Evolutionary conservation across 2,888 invertebrate genomes (phyloP), one percentile per base, ranked within the genome.

Genomic region (Disparrhopalites patrizii): DNA sequence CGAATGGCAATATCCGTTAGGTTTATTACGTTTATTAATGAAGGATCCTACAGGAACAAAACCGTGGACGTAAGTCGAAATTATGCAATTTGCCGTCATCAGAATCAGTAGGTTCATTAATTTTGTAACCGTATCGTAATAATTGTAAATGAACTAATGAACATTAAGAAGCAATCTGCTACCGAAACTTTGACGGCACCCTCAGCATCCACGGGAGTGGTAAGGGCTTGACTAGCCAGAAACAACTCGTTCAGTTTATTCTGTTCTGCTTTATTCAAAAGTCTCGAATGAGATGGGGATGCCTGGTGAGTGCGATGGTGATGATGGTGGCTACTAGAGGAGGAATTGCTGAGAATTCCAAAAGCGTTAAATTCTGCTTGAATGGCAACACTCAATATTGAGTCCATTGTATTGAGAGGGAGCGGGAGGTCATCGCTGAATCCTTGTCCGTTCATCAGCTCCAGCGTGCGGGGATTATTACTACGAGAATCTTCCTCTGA

Each of bases 1-100:
- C 94, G 82, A 71, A 98, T 94, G 3, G 94, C 94, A 62, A 94
- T 86, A 2, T 96, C 94, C 0, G 93, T 93, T 76, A 95, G 82
- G 82, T 93, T 93, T 72, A 93, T 90, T 28, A 93, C 88, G 75
- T 89, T 91, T 62, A 93, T 82, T 4, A 93, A 80, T 52, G 87
- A 85, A 0, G 77, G 77, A 65, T 79, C 78, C 23, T 66, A 43
- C 15, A 23, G n/a, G n/a, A n/a, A n/a, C n/a, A n/a, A n/a, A n/a
- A n/a, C n/a, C n/a, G n/a, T n/a, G n/a, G n/a, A n/a, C n/a, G n/a
- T n/a, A n/a, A n/a, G n/a, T n/a, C n/a, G n/a, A n/a, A n/a, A n/a
- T n/a, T n/a, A n/a, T n/a, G n/a, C n/a, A n/a, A n/a, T n/a, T n/a
- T n/a, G n/a, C n/a, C n/a, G n/a, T n/a, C n/a, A n/a, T n/a, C n/a